Evolutionary conservation across 1,140 invertebrate genomes (phyloP).

Genomic region (Acromyrmex charruanus): DNA sequence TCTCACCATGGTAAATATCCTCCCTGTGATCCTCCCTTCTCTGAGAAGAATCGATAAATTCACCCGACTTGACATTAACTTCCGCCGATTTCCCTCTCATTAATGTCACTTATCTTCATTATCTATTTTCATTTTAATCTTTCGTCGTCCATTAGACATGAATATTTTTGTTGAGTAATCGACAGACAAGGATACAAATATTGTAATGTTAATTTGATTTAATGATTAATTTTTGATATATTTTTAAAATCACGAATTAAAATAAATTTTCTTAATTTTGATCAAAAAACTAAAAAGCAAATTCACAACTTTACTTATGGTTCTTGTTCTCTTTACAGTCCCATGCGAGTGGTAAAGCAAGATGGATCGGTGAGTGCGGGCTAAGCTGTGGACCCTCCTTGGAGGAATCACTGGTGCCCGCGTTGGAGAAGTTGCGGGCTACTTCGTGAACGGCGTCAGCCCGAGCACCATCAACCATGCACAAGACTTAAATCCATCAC

Average conservation of each 20-base stretch:
- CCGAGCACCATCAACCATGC: constrained; percentile 74
- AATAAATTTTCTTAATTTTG: neutral
- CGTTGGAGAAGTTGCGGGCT: constrained; percentile 84
- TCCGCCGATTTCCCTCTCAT: neutral
- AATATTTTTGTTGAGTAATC: neutral
- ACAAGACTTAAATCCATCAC: constrained; percentile 85
- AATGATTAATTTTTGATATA: neutral
- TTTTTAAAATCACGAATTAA: neutral
- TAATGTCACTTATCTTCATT: neutral
- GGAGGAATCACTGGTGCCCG: constrained; percentile 83
- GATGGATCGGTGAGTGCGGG: constrained; percentile 91
- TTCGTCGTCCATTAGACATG: too few species aligned
- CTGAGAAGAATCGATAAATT: neutral
- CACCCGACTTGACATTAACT: neutral
- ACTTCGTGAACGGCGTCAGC: constrained; percentile 81
- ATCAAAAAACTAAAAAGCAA: neutral
- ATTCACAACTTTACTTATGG: neutral
- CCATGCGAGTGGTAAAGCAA: constrained; percentile 91
- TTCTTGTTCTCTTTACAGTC: constrained; percentile 87
- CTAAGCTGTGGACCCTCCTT: constrained; percentile 83
- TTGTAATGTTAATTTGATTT: neutral
- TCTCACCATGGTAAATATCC: constrained; percentile 90
- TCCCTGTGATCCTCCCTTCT: neutral
- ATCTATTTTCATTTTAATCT: neutral
- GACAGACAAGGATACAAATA: neutral